These are phyloP conservation scores for Hydrotaea diabolus DNA, from an alignment of 2,888 invertebrate genomes.

Conservation along the genomic window DNA sequence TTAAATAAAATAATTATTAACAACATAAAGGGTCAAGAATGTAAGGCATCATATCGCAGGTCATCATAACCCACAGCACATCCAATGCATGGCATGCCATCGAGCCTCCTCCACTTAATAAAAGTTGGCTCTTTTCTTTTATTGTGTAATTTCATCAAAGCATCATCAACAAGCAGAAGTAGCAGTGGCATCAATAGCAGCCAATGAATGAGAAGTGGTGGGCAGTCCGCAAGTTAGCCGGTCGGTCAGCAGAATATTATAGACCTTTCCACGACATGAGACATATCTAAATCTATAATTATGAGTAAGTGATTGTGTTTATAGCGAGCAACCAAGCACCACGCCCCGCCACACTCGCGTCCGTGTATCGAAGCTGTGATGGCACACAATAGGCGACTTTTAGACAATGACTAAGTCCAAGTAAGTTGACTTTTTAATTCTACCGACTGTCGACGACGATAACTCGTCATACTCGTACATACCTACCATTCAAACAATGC, in stretches of 20 bases:
- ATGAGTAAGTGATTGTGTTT: conserved; percentile 40
- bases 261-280: conserved; percentile 26
- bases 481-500: not conserved
- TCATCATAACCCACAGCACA: too few species aligned
- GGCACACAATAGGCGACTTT: not conserved
- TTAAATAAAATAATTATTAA: not conserved
- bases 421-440: conserved; percentile 7
- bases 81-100: not conserved
- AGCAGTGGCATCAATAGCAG: too few species aligned
- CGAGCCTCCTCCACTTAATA: not conserved
- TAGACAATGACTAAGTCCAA: not conserved
- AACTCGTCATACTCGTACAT: not conserved
- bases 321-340: not conserved
- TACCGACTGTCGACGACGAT: not conserved
- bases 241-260: not conserved
- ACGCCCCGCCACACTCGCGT: not conserved
- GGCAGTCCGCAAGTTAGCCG: not conserved
- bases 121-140: not conserved
- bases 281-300: conserved; percentile 55
- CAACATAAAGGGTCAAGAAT: conserved; percentile 1
- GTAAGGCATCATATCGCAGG: not conserved
- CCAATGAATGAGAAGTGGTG: not conserved
- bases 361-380: not conserved
- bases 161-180: too few species aligned
- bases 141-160: conserved; percentile 7